Base-by-base conservation (phyloP, 2,888 invertebrate genomes). In the Amphimallon solstitiale region DNA sequence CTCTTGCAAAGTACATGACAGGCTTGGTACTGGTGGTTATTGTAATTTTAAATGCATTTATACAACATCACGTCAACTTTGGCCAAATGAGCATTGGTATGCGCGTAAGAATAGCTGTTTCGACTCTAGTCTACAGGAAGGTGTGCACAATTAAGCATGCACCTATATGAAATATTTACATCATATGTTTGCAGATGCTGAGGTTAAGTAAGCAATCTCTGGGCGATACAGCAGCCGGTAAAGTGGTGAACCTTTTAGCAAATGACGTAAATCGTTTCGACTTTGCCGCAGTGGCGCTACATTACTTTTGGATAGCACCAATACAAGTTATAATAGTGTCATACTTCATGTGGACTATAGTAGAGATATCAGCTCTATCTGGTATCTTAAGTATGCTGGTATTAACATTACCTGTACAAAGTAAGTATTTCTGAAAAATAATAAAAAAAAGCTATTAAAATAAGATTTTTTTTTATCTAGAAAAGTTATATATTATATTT, bases 201-300 rank as follows among this genome's bases (percentile, higher is more conserved):
- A 83, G 84, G 67, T 79, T 92, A 40, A 90, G 88, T 74, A 87
- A 86, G 75, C 85, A 85, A 4, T 90, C 95, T 0, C 79, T 95
- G 45, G 90, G 91, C 0, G 88, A 93, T 76, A 94, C 95, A 0
- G 91, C 95, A 80, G 79, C 91, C 72, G 94, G 94, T 0, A 90
- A 93, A 81, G 89, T 95, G 71, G 89, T 94, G 51, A 94, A 94
- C 79, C 80, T 95, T 56, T 85, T 95, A 81, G 92, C 94, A 0
- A 94, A 94, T 75, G 95, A 95, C 77, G 92, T 94, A 1, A 89
- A 88, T 73, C 86, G 93, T 67, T 93, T 94, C 78, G 94, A 94
- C 77, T 80, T 89, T 79, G 87, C 89, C 14, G 85, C 89, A 17
- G 72, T 89, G 35, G 88, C 88, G 74, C 80, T 93, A 10, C 92